phyloP scores from a whole-genome alignment of 2,888 invertebrate species.

The Oligia fasciuncula region DNA sequence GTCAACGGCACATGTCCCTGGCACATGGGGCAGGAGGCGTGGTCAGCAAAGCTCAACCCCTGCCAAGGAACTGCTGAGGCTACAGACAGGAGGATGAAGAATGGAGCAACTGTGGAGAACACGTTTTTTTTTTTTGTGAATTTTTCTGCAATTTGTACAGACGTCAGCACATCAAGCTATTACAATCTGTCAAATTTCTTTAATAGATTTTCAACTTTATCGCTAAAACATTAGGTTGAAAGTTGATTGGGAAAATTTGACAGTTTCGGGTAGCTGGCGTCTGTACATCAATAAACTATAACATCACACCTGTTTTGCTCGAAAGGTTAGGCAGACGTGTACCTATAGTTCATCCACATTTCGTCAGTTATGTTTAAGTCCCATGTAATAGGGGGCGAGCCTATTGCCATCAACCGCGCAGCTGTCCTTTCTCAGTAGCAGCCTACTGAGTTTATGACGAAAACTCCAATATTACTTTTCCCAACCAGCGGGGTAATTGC shows the following conservation, averaged over 20 bases:
- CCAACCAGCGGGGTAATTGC: no score
- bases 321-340: background rate
- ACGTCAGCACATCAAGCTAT: no score
- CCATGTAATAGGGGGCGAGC: background rate
- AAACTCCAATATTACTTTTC: no score
- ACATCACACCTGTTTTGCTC: no score
- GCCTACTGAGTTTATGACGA: no score
- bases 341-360: background rate
- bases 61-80: slow-evolving; percentile 18
- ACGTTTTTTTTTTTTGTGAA: background rate
- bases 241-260: no score
- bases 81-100: slow-evolving; percentile 39
- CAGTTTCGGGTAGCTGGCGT: no score
- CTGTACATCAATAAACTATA: background rate
- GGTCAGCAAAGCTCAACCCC: slow-evolving; percentile 45
- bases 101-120: slow-evolving; percentile 21
- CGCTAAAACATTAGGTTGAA: no score
- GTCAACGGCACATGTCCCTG: slow-evolving; percentile 24
- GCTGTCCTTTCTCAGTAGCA: no score
- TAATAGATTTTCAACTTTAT: no score
- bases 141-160: background rate
- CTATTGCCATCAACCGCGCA: background rate
- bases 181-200: no score
- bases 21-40: slow-evolving; percentile 58
- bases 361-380: background rate